Evolutionary conservation across 2,888 invertebrate species (phyloP).

Genomic region (Thereva nobilitata): DNA sequence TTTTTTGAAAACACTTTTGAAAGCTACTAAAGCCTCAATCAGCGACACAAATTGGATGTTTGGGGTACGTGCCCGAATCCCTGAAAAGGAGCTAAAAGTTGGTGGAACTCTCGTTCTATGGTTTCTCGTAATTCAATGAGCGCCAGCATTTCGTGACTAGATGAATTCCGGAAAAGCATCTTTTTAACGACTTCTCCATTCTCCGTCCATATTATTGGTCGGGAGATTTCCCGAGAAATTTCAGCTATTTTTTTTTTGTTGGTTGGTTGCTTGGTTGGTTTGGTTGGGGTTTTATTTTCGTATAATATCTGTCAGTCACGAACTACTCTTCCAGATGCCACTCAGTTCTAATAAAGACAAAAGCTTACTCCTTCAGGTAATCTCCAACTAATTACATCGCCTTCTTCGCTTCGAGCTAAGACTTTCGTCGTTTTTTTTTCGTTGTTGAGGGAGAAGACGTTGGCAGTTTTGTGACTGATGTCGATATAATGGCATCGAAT

Average conservation of each 20-base stretch:
- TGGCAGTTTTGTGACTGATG: no score
- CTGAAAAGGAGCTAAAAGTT: background rate
- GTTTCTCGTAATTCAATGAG: slow-evolving; percentile 23
- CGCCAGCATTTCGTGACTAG: slow-evolving; percentile 18
- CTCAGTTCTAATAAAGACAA: slow-evolving; percentile 8
- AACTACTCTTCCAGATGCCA: background rate
- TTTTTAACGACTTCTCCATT: slow-evolving; percentile 21
- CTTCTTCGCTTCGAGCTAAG: background rate
- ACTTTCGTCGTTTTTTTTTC: no score
- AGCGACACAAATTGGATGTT: slow-evolving; percentile 10
- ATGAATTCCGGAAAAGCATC: slow-evolving; percentile 15
- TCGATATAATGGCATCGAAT: no score
- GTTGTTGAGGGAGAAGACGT: no score
- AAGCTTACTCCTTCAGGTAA: slow-evolving; percentile 11
- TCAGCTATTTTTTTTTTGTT: no score
- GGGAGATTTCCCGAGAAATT: no score
- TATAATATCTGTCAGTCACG: slow-evolving; percentile 18
- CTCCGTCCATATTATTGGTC: no score
- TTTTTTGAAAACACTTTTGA: no score
- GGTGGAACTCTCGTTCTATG: slow-evolving; percentile 3
- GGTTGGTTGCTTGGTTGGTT: no score
- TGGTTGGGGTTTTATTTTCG: slow-evolving; percentile 13
- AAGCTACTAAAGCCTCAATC: slow-evolving; percentile 1
- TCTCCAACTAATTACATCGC: slow-evolving; percentile 9
- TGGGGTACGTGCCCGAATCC: slow-evolving; percentile 10